phyloP scores from a whole-genome alignment of 2,113 vertebrate genomes.

The Phrynosoma blainvillii region DNA sequence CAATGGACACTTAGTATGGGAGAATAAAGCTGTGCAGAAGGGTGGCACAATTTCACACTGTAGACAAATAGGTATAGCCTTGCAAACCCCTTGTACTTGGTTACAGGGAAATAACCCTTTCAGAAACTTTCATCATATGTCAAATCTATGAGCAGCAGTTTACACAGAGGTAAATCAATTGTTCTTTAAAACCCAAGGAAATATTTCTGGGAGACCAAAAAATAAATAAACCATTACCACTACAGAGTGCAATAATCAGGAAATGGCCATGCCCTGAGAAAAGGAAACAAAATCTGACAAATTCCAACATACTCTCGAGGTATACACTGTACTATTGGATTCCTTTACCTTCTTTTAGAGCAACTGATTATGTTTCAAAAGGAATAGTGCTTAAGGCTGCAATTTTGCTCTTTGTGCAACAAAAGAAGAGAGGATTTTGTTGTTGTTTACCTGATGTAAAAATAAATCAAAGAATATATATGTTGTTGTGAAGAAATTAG shows the following conservation, averaged over 20 bases:
- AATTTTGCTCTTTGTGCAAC: not conserved
- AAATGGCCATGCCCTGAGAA: not conserved
- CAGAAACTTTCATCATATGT: not conserved
- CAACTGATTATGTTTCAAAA: constrained; percentile 2
- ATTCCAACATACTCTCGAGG: constrained; percentile 29
- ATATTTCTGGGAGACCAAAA: not conserved
- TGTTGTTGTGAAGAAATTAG: not conserved
- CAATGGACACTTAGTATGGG: too few relatives aligned
- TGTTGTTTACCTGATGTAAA: constrained; percentile 3
- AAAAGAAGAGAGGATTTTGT: not conserved
- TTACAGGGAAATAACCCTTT: not conserved
- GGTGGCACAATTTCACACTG: too few relatives aligned
- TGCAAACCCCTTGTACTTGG: not conserved
- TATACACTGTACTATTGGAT: constrained; percentile 8
- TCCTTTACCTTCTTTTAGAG: constrained; percentile 21
- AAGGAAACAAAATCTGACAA: constrained; percentile 28
- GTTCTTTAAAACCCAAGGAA: constrained; percentile 26
- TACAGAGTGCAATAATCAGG: constrained; percentile 11
- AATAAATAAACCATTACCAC: not conserved
- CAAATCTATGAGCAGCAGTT: constrained; percentile 1
- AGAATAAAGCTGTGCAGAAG: too few relatives aligned
- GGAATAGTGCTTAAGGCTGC: not conserved
- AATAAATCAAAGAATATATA: constrained; percentile 2
- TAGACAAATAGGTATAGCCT: not conserved
- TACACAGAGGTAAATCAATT: constrained; percentile 31